Evolutionary conservation across 64 coral and sea anemone genomes (phyloP).

Genomic region (Catalaphyllia jardinei): DNA sequence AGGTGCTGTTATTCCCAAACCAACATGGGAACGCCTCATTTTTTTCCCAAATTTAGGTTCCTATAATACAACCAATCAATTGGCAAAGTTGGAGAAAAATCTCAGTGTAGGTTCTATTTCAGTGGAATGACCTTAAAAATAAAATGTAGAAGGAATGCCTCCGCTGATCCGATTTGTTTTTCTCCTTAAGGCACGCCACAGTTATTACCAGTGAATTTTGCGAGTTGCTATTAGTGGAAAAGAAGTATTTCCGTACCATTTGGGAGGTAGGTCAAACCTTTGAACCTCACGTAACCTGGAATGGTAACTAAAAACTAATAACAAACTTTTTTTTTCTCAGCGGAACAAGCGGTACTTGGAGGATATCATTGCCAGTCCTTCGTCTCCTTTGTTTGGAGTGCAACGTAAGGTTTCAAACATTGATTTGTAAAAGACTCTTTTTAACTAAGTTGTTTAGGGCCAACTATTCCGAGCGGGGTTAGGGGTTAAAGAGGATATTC

Average conservation of each 20-base stretch:
- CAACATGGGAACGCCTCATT: no score
- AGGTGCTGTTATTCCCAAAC: no score
- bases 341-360: conserved; percentile 61
- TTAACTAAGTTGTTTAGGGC: no score
- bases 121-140: no score
- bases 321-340: conserved; percentile 27
- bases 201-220: conserved; percentile 72
- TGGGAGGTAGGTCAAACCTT: conserved; percentile 64
- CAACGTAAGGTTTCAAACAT: conserved; percentile 28
- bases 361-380: conserved; percentile 45
- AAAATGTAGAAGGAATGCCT: no score
- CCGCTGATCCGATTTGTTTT: no score
- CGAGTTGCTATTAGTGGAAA: conserved; percentile 58
- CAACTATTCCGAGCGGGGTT: no score
- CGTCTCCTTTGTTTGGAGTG: not conserved
- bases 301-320: not conserved
- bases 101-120: no score
- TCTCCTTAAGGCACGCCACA: conserved; percentile 47
- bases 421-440: not conserved
- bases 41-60: no score
- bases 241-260: conserved; percentile 65
- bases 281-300: not conserved
- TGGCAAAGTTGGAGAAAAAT: no score
- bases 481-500: no score
- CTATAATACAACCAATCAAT: no score